These are phyloP conservation scores for Ganaspis brasiliensis DNA, from an alignment of 2,888 invertebrate species.

Conservation along the genomic window DNA sequence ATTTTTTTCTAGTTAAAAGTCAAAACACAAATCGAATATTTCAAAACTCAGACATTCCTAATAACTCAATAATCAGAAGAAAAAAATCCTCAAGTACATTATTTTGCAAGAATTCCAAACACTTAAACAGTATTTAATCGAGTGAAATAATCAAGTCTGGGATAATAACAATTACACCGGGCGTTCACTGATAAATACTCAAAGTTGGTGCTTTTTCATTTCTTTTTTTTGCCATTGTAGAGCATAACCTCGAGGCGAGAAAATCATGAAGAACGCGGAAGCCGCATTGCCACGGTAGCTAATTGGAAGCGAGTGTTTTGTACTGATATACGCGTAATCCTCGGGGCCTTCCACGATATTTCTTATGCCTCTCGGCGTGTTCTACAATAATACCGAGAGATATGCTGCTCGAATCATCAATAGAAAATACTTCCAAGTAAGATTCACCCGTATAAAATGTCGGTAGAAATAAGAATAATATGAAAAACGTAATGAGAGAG, in stretches of 20 bases:
- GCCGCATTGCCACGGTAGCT: conserved; percentile 30
- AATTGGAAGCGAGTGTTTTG: conserved; percentile 42
- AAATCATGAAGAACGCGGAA: conserved; percentile 40
- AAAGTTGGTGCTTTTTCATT: conserved; percentile 43
- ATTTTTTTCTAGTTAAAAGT: too few relatives aligned
- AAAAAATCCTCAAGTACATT: too few relatives aligned
- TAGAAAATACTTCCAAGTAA: not conserved
- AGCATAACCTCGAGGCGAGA: conserved; percentile 32
- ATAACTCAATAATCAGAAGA: not conserved
- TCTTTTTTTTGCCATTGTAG: too few relatives aligned
- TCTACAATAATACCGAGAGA: conserved; percentile 6
- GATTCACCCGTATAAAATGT: conserved; percentile 37
- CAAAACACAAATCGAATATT: too few relatives aligned
- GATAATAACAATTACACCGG: too few relatives aligned
- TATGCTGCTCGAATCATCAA: not conserved
- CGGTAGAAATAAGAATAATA: conserved; percentile 22
- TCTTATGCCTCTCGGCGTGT: not conserved
- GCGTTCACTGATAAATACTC: not conserved
- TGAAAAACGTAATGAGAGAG: not conserved
- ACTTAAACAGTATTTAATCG: conserved; percentile 7
- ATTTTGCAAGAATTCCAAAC: not conserved
- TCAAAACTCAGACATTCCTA: too few relatives aligned
- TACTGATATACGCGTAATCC: conserved; percentile 36
- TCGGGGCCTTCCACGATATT: conserved; percentile 20
- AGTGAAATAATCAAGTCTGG: not conserved